Conservation (phyloP, 2,888 invertebrate species). For the Bedellia somnulentella region DNA sequence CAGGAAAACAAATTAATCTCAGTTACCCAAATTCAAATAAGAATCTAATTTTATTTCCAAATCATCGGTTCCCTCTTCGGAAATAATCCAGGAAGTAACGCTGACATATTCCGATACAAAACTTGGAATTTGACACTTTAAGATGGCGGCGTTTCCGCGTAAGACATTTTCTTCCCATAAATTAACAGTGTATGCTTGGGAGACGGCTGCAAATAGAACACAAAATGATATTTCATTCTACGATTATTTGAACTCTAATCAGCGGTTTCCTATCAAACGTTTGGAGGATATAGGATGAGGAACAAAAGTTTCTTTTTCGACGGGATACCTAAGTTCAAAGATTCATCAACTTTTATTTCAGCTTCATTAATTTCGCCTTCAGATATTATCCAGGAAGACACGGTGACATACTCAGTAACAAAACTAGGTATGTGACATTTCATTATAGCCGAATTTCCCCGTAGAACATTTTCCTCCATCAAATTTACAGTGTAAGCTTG, state of each 20-base stretch:
- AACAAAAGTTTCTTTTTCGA: neutral
- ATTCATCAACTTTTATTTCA: conserved; percentile 37
- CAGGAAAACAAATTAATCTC: too few relatives aligned
- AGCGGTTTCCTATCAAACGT: too few relatives aligned
- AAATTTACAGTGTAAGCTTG: conserved; percentile 79
- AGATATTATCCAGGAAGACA: conserved; percentile 74
- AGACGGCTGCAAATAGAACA: conserved; percentile 76
- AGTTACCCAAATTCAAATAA: conserved; percentile 39
- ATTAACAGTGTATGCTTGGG: conserved; percentile 85
- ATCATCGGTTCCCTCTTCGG: conserved; percentile 58
- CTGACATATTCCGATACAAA: conserved; percentile 89
- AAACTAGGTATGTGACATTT: conserved; percentile 81
- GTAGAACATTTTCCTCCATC: conserved; percentile 77
- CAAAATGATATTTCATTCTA: too few relatives aligned
- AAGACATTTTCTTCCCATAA: conserved; percentile 92
- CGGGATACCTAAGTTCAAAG: conserved; percentile 31
- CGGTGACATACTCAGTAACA: conserved; percentile 74
- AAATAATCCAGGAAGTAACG: conserved; percentile 84
- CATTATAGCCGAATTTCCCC: conserved; percentile 76
- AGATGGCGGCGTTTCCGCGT: conserved; percentile 84
- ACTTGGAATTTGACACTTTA: conserved; percentile 92
- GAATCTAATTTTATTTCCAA: conserved; percentile 52
- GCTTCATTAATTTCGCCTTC: conserved; percentile 63
- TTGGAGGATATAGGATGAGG: neutral
- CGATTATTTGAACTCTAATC: too few relatives aligned